A percentile compares a stretch with the other conserved stretches of the same genome.
phyloP scores from a whole-genome alignment of 2,888 invertebrate genomes.

The Lydus trimaculatus region DNA sequence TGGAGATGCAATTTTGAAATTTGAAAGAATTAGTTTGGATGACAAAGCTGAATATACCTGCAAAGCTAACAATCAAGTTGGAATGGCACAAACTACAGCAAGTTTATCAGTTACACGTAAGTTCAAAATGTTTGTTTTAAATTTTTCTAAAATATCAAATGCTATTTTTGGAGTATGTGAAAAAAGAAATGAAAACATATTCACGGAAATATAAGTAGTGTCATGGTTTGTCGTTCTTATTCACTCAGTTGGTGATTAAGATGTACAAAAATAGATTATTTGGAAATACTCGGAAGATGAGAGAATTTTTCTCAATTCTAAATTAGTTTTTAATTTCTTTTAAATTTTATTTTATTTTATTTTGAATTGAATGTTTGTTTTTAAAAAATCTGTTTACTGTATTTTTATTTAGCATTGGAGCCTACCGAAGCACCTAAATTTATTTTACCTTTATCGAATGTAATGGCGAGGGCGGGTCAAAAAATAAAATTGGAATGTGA shows the following conservation, averaged over 20 bases:
- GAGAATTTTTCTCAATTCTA: neutral
- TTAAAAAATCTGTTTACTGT: neutral
- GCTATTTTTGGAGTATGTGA: neutral
- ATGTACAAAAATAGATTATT: neutral
- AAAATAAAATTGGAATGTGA: slow-evolving; percentile 76
- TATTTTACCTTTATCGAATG: slow-evolving; percentile 69
- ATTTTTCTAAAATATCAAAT: neutral
- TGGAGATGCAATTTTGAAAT: slow-evolving; percentile 76
- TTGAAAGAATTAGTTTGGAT: slow-evolving; percentile 71
- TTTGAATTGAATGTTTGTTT: neutral
- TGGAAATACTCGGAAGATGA: neutral
- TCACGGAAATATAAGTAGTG: neutral
- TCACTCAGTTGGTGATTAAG: neutral
- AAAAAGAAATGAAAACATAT: neutral
- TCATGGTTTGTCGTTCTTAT: neutral
- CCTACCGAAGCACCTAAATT: slow-evolving; percentile 71
- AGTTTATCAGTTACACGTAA: slow-evolving; percentile 73
- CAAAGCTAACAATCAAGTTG: slow-evolving; percentile 72
- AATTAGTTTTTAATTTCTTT: neutral
- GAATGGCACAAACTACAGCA: slow-evolving; percentile 70
- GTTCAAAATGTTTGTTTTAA: slow-evolving; percentile 42
- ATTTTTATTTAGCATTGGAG: slow-evolving; percentile 63
- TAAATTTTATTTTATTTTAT: neutral
- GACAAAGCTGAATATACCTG: slow-evolving; percentile 77
- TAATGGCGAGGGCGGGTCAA: slow-evolving; percentile 77